These are phyloP conservation scores for Daubentonia madagascariensis DNA, from an alignment of 2,113 vertebrate species.

Conservation along the genomic window DNA sequence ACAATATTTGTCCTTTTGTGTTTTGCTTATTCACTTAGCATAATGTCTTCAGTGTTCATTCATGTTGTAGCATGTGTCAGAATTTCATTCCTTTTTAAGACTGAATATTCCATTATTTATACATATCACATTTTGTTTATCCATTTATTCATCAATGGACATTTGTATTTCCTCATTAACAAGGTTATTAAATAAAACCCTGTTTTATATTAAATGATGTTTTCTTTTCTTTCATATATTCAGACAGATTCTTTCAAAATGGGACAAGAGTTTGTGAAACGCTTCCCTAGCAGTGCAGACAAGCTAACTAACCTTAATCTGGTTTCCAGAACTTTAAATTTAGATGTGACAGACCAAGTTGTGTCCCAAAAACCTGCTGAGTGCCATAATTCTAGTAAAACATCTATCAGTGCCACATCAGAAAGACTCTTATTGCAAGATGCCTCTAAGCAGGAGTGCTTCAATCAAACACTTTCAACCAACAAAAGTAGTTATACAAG, in stretches of 20 bases:
- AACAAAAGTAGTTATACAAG: conserved; percentile 75
- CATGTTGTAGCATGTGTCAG: not conserved
- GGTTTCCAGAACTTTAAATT: conserved; percentile 80
- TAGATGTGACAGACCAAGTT: conserved; percentile 69
- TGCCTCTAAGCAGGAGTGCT: conserved; percentile 74
- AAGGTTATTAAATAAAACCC: not conserved
- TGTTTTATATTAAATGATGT: conserved; percentile 38
- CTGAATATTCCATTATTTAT: not conserved
- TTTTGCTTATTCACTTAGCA: not conserved
- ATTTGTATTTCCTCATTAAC: conserved; percentile 24
- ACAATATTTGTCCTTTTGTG: not conserved
- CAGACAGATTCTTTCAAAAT: conserved; percentile 97
- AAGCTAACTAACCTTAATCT: conserved; percentile 82
- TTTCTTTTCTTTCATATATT: conserved; percentile 59
- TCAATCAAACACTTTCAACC: conserved; percentile 83
- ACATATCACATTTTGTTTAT: not conserved
- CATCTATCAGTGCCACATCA: conserved; percentile 71
- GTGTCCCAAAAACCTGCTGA: conserved; percentile 68
- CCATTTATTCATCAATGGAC: not conserved
- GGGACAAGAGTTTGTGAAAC: conserved; percentile 89
- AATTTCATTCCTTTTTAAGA: not conserved
- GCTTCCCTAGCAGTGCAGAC: conserved; percentile 81
- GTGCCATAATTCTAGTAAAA: conserved; percentile 73
- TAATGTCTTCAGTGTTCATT: not conserved
- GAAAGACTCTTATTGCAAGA: conserved; percentile 78